A percentile compares a stretch with the other conserved stretches of the same genome.
Evolutionary conservation across 2,113 vertebrate genomes (phyloP).

Genomic region (Indri indri): DNA sequence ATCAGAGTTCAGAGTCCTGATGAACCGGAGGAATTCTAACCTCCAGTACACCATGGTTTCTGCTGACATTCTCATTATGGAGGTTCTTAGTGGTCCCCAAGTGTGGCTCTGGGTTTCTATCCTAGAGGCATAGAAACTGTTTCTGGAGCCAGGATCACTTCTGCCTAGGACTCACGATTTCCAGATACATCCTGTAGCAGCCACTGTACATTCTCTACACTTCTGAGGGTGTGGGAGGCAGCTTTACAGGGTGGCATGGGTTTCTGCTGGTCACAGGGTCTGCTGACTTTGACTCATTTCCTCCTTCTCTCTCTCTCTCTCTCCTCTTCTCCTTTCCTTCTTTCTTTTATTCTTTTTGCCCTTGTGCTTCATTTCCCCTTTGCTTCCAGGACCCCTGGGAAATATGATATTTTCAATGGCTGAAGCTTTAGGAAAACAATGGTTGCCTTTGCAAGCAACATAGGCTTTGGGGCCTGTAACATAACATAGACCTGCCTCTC

Average conservation of each 20-base stretch:
- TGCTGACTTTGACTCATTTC: background rate
- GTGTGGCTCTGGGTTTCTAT: background rate
- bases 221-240: background rate
- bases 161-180: background rate
- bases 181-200: background rate
- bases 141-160: background rate
- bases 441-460: background rate
- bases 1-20: background rate
- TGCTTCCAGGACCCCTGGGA: background rate
- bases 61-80: background rate
- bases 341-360: background rate
- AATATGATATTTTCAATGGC: background rate
- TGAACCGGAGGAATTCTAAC: background rate
- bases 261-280: background rate
- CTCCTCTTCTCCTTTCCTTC: background rate
- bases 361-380: background rate
- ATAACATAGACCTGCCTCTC: background rate
- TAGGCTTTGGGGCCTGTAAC: background rate
- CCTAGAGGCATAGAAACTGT: background rate
- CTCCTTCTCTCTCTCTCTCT: background rate
- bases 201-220: background rate
- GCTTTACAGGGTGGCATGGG: background rate
- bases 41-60: background rate
- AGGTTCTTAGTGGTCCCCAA: background rate
- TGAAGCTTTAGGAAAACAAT: slow-evolving; percentile 4